phyloP scores from a whole-genome alignment of 1,140 invertebrate genomes.

The Portunus trituberculatus region DNA sequence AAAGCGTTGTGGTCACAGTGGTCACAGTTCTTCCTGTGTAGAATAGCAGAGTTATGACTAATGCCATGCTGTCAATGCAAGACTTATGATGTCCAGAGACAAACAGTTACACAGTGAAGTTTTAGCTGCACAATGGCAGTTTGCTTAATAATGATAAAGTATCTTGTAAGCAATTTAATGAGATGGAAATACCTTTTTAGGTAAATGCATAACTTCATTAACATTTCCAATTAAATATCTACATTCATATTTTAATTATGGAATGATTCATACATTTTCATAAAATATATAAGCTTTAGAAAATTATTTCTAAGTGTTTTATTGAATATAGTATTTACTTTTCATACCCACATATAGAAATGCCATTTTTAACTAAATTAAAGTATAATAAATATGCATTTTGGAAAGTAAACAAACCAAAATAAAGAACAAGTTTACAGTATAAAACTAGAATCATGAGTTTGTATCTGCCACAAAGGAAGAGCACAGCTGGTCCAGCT shows the following conservation, averaged over 20 bases:
- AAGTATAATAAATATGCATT: neutral
- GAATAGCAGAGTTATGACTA: neutral
- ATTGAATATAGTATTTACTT: neutral
- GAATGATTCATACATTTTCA: too few species aligned
- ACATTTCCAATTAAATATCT: too few species aligned
- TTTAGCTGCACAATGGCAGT: neutral
- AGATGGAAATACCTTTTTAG: too few species aligned
- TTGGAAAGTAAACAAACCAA: neutral
- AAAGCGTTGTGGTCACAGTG: neutral
- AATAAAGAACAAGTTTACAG: neutral
- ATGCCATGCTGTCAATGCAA: neutral
- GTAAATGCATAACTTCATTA: too few species aligned
- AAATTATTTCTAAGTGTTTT: neutral
- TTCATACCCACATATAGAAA: neutral
- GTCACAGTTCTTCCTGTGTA: neutral
- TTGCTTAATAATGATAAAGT: neutral
- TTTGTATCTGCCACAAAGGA: neutral
- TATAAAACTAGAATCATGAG: neutral
- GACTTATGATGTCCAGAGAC: neutral
- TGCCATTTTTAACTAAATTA: neutral
- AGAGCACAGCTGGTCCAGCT: neutral
- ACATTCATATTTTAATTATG: too few species aligned
- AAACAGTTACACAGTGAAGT: neutral
- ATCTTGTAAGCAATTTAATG: too few species aligned
- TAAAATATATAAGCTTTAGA: too few species aligned